phyloP scores from a whole-genome alignment of 2,888 invertebrate genomes.

The Hypsopygia costalis region DNA sequence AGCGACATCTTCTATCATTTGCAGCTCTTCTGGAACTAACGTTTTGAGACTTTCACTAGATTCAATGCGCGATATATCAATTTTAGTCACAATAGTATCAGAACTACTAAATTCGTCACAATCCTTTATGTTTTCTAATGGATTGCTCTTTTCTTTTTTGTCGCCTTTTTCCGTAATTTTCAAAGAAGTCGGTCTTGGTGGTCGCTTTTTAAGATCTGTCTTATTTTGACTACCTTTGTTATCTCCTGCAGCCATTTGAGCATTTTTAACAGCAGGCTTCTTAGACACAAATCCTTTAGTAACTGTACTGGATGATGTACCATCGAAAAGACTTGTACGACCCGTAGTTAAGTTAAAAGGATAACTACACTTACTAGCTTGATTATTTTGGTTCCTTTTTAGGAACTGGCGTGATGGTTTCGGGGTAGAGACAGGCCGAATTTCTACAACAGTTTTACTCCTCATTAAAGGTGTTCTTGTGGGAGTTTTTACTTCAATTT shows the following conservation, averaged over 20 bases:
- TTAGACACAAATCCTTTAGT: slow-evolving; percentile 37
- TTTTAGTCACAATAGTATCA: slow-evolving; percentile 75
- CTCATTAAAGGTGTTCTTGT: slow-evolving; percentile 43
- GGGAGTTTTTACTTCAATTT: slow-evolving; percentile 55
- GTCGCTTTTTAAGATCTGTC: slow-evolving; percentile 48
- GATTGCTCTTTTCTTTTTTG: slow-evolving; percentile 41
- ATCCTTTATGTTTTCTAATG: slow-evolving; percentile 54
- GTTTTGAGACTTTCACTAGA: slow-evolving; percentile 74
- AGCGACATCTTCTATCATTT: slow-evolving; percentile 41
- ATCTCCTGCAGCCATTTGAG: slow-evolving; percentile 55
- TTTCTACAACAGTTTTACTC: slow-evolving; percentile 72
- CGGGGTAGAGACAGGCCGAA: slow-evolving; percentile 42
- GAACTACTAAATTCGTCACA: slow-evolving; percentile 75
- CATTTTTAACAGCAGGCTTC: slow-evolving; percentile 39
- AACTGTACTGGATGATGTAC: slow-evolving; percentile 27
- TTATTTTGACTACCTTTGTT: slow-evolving; percentile 41
- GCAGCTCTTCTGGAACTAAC: slow-evolving; percentile 63
- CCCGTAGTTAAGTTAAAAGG: slow-evolving; percentile 75
- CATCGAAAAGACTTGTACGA: slow-evolving; percentile 65
- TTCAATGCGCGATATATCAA: slow-evolving; percentile 68
- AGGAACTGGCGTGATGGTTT: slow-evolving; percentile 43
- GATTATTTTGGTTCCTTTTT: slow-evolving; percentile 54
- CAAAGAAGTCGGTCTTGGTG: slow-evolving; percentile 48
- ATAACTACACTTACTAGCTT: slow-evolving; percentile 68
- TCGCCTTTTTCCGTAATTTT: slow-evolving; percentile 57